Percentiles rank a stretch among this genome's conserved stretches.
phyloP scores from a whole-genome alignment of 2,888 invertebrate genomes.

The Lypha dubia region DNA sequence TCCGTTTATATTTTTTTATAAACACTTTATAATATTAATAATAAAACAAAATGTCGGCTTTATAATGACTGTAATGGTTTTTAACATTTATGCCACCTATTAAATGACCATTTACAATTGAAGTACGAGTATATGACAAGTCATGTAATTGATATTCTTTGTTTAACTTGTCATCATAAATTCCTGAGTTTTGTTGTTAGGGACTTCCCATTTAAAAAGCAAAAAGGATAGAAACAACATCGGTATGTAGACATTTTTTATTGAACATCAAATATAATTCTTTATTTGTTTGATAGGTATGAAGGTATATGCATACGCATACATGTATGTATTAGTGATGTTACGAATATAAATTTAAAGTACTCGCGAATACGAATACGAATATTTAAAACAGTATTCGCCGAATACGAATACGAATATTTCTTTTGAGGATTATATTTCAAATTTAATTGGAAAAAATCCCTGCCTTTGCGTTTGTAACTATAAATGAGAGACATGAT shows the following conservation, averaged over 20 bases:
- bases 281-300: background rate
- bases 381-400: too few species aligned
- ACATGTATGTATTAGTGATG: background rate
- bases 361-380: too few species aligned
- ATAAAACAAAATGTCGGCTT: slow-evolving; percentile 54
- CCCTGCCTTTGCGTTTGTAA: too few species aligned
- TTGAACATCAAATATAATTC: slow-evolving; percentile 40
- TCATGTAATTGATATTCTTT: slow-evolving; percentile 74
- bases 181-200: slow-evolving; percentile 21
- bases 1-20: slow-evolving; percentile 18
- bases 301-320: background rate
- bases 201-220: slow-evolving; percentile 11
- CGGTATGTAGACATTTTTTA: slow-evolving; percentile 5
- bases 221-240: background rate
- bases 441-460: too few species aligned
- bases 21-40: slow-evolving; percentile 54
- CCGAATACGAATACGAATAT: too few species aligned
- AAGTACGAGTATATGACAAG: slow-evolving; percentile 43
- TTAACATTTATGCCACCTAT: slow-evolving; percentile 63
- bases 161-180: slow-evolving; percentile 72
- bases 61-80: slow-evolving; percentile 48
- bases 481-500: too few species aligned
- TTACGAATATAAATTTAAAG: too few species aligned
- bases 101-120: slow-evolving; percentile 69
- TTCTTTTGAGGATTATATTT: too few species aligned